Conservation (phyloP, 2,797 vertebrate genomes). For the Sebastes hubbsi region DNA sequence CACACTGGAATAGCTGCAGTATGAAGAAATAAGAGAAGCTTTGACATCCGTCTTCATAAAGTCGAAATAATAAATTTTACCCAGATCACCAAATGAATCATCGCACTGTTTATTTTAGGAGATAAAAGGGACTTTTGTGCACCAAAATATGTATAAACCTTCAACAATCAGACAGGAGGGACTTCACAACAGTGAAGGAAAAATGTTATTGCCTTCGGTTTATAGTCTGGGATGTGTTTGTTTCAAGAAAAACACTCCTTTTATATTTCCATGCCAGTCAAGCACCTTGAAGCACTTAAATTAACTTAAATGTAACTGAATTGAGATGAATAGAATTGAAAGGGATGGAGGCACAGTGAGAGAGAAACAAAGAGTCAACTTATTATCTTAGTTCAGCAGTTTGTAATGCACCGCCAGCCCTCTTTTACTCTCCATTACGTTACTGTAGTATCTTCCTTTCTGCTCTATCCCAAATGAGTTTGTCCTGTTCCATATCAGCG, state of each 20-base stretch:
- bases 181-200: slow-evolving; percentile 8
- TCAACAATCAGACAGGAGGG: not conserved
- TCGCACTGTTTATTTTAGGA: slow-evolving; percentile 10
- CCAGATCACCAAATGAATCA: slow-evolving; percentile 29
- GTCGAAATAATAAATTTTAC: not conserved
- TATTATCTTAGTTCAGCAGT: slow-evolving; percentile 46
- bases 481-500: slow-evolving; percentile 35
- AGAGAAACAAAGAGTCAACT: slow-evolving; percentile 47
- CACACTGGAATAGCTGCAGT: not conserved
- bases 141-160: slow-evolving; percentile 13
- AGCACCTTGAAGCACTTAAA: slow-evolving; percentile 39
- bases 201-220: slow-evolving; percentile 1
- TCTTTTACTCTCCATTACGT: slow-evolving; percentile 27
- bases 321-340: slow-evolving; percentile 37
- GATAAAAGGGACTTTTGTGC: not conserved
- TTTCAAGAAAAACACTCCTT: slow-evolving; percentile 20
- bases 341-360: slow-evolving; percentile 12
- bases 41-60: slow-evolving; percentile 14
- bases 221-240: slow-evolving; percentile 14
- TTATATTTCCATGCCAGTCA: slow-evolving; percentile 29
- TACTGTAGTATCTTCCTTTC: slow-evolving; percentile 39
- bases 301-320: slow-evolving; percentile 37
- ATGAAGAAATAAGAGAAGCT: not conserved
- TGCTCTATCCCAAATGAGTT: slow-evolving; percentile 35
- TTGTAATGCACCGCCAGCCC: slow-evolving; percentile 17